A percentile compares a stretch with the other conserved stretches of the same genome.
phyloP scores from a whole-genome alignment of 2,113 vertebrate species.

The Ibidorhyncha struthersii region DNA sequence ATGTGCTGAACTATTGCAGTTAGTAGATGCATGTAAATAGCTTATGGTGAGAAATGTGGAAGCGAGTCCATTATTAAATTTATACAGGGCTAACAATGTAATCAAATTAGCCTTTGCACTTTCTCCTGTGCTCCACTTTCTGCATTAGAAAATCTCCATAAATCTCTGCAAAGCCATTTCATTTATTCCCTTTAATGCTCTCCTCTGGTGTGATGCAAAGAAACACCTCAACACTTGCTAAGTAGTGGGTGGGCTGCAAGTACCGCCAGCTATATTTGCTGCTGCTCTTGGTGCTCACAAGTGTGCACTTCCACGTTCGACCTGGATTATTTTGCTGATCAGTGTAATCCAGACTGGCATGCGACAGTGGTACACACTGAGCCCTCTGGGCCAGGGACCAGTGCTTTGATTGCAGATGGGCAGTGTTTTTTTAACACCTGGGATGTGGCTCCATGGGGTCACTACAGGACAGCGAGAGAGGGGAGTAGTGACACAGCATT shows the following conservation, averaged over 20 bases:
- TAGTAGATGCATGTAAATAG: conserved; percentile 7
- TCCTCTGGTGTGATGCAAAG: conserved; percentile 8
- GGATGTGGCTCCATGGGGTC: not conserved
- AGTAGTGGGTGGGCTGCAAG: not conserved
- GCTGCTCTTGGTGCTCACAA: not conserved
- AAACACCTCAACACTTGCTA: not conserved
- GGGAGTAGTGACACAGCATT: not conserved
- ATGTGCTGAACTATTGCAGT: not conserved
- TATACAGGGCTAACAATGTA: conserved; percentile 53
- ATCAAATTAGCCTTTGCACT: conserved; percentile 69
- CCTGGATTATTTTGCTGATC: not conserved
- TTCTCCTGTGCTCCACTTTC: conserved; percentile 47
- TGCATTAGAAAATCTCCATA: conserved; percentile 50
- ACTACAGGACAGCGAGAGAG: not conserved
- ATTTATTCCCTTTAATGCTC: conserved; percentile 12
- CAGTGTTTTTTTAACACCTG: not conserved
- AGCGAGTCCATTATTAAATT: conserved; percentile 60
- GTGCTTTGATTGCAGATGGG: not conserved
- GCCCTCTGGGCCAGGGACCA: not conserved
- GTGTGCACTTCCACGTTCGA: not conserved
- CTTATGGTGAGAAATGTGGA: conserved; percentile 30
- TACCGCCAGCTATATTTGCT: not conserved
- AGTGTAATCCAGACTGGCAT: not conserved
- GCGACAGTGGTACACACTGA: not conserved
- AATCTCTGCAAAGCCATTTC: conserved; percentile 49